Evolutionary conservation across 2,113 vertebrate genomes (phyloP), one percentile per base, ranked within the genome.

Genomic region (Crotalus tigris): DNA sequence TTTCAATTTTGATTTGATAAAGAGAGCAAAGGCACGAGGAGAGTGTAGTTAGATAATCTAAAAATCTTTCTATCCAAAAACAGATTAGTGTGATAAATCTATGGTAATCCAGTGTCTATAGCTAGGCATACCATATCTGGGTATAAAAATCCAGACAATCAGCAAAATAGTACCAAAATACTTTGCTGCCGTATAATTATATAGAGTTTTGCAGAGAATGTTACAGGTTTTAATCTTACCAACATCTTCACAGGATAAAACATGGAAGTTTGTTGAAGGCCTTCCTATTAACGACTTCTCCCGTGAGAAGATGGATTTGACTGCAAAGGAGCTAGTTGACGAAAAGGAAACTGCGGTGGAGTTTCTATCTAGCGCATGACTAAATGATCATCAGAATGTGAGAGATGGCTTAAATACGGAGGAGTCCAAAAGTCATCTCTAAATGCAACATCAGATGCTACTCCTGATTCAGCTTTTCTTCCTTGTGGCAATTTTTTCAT

Each of bases 321-420:
- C 99, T 29, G 98, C 99, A 1, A 98, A 98, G 75, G 99, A 99
- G 96, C 97, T 99, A 93, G 91, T 98, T 11, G 99, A 99, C 93
- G 99, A 99, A 97, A 99, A 99, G 93, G 98, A 99, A 95, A 98
- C 97, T 17, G 99, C 99, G n/a, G 97, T 99, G 95, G 94, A 98
- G 94, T 99, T 99, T 97, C 97, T 99, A 58, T 97, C 97, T 51
- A 97, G 96, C 91, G 98, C 97, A 92, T 99, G 98, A 99, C 98
- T 98, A 97, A 13, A 51, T 59, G 90, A 1, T 94, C 88, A 93
- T 46, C 88, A 88, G 59, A 94, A 96, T 94, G 58, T 95, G 89
- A 90, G 85, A 91, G 95, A 91, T 91, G 95, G 96, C 90, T 93
- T 96, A 94, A 97, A 97, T 94, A 39, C 95, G 91, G 97, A 98